phyloP scores from a whole-genome alignment of 2,113 vertebrate species.

The Cavia porcellus region DNA sequence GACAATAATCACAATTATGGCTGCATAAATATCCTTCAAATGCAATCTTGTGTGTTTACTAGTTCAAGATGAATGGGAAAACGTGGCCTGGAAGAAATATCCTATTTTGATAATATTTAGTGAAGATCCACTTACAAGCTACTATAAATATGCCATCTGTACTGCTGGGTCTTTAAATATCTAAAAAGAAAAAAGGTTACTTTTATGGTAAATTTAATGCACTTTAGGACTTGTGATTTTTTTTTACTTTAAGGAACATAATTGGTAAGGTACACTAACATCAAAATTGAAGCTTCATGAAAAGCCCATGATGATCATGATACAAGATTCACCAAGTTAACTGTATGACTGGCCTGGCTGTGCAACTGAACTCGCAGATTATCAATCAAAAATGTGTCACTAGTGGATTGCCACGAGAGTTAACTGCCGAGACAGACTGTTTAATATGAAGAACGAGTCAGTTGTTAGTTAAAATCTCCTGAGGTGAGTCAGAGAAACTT shows the following conservation, averaged over 20 bases:
- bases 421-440: background rate
- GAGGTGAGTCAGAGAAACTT: conserved; percentile 1
- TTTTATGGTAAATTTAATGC: background rate
- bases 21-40: conserved; percentile 59
- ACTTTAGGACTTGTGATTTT: background rate
- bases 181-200: background rate
- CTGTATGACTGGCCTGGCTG: background rate
- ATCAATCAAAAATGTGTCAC: background rate
- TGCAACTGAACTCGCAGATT: background rate
- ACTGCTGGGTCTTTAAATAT: background rate
- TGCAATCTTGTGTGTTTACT: conserved; percentile 44
- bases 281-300: conserved; percentile 36
- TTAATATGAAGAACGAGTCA: background rate
- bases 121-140: background rate
- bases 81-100: conserved; percentile 1
- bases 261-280: background rate
- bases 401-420: background rate
- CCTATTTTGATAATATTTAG: conserved; percentile 20
- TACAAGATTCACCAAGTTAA: background rate
- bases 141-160: background rate
- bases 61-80: conserved; percentile 56
- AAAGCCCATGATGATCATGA: background rate
- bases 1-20: conserved; percentile 62
- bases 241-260: conserved; percentile 45
- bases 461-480: background rate